These are phyloP conservation scores for Crotalus helleri DNA, from an alignment of 2,113 vertebrate genomes.

Conservation along the genomic window DNA sequence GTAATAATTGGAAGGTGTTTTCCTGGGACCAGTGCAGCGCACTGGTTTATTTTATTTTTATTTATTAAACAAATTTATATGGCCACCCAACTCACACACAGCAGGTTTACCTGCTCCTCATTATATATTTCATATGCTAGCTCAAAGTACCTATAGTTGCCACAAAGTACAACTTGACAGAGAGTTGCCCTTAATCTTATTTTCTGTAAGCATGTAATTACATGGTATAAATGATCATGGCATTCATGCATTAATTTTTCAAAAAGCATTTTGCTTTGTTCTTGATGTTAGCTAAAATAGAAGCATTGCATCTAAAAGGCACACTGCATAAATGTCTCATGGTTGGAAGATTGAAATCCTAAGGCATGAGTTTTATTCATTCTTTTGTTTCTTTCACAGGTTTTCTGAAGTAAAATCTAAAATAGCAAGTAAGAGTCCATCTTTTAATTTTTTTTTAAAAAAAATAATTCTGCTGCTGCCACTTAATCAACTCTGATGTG, in stretches of 20 bases:
- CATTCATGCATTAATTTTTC: background rate
- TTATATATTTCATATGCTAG: background rate
- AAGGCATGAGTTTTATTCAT: constrained; percentile 42
- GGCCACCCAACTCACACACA: background rate
- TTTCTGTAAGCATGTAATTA: background rate
- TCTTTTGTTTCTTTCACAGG: constrained; percentile 70
- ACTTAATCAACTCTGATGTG: constrained; percentile 21
- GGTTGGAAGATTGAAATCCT: background rate
- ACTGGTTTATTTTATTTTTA: background rate
- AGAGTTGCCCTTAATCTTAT: background rate
- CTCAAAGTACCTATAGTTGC: background rate
- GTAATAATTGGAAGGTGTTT: background rate
- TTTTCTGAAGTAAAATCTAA: constrained; percentile 99
- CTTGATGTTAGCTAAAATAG: background rate
- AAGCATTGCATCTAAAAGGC: background rate
- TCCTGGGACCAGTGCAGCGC: background rate
- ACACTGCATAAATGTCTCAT: background rate
- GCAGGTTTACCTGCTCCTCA: background rate
- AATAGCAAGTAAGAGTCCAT: constrained; percentile 92
- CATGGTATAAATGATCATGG: background rate
- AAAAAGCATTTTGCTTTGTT: background rate
- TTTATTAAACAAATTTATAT: background rate
- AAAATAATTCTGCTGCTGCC: background rate
- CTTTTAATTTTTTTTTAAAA: constrained; percentile 23
- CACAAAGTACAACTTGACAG: background rate